Base-by-base conservation (phyloP, 2,797 vertebrate genomes). In the Urophycis tenuis region DNA sequence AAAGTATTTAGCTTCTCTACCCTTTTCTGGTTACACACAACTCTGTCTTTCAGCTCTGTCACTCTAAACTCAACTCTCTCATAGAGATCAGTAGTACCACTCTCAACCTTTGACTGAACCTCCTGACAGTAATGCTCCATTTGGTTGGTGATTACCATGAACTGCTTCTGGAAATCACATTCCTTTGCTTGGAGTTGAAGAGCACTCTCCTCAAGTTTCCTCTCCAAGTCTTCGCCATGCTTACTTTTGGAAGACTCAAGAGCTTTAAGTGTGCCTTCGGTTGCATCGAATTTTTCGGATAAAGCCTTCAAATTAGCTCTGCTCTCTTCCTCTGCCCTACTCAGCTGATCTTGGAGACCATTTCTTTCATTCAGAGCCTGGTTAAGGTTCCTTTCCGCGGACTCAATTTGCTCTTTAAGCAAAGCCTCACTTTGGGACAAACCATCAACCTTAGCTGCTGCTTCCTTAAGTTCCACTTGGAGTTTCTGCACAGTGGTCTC, bases 381-480 rank as follows among this genome's bases (percentile, higher is more conserved):
- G 86, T 86, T 90, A 36, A 95, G 87, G 87, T 96, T 95, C 71
- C 82, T 90, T 85, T 95, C 93, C 72, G 95, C 71, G 25, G 91
- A 93, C 87, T 95, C 91, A 49, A 95, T 86, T 75, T 95, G 94
- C 17, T 90, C 89, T 90, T 94, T 95, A 17, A 96, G 83, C 64
- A 93, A 75, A 3, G 36, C 84, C 86, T 96, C 95, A 12, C 78
- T 90, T 79, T 93, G 85, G 72, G 94, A 94, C 76, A 96, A 91
- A 88, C 83, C 77, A 49, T 89, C 89, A 35, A 94, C 74, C 67
- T 93, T 90, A 70, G 81, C 85, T 3, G 92, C 93, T n/a, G 94
- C 91, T 81, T 94, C 91, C 8, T 87, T 89, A 9, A 98, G 87
- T 72, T 97, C 94, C 30, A 94, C 94, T 82, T 95, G 93, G 69